Evolutionary conservation across 2,888 invertebrate species (phyloP).

Genomic region (Ennomos erosarius): DNA sequence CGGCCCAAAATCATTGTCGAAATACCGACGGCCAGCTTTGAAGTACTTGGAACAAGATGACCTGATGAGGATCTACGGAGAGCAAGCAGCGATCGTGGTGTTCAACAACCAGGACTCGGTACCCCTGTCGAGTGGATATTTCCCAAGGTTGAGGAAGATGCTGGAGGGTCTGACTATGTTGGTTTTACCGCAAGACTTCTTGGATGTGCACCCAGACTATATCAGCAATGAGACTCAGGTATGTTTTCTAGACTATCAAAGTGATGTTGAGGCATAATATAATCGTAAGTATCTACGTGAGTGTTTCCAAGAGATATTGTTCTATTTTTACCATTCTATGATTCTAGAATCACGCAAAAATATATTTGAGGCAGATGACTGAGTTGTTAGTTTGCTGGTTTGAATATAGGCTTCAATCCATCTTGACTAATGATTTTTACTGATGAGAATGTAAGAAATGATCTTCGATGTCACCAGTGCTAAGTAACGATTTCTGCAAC

Average conservation of each 20-base stretch:
- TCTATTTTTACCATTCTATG: no score
- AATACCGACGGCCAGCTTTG: conserved; percentile 79
- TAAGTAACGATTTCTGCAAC: no score
- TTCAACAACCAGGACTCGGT: conserved; percentile 85
- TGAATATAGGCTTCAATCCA: no score
- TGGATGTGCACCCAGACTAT: conserved; percentile 86
- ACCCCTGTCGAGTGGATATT: conserved; percentile 81
- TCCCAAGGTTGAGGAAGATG: conserved; percentile 84
- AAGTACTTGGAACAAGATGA: conserved; percentile 83
- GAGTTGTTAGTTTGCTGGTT: no score
- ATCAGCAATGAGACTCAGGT: conserved; percentile 87
- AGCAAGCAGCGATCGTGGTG: conserved; percentile 84
- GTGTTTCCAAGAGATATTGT: no score
- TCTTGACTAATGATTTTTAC: no score
- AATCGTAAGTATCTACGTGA: no score
- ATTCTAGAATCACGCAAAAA: no score
- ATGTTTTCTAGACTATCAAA: conserved; percentile 12
- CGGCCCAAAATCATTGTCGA: conserved; percentile 80
- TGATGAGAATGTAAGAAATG: no score
- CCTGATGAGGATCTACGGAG: conserved; percentile 83
- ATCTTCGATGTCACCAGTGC: no score
- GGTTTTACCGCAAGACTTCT: conserved; percentile 84
- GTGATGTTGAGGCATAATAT: no score
- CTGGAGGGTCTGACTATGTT: conserved; percentile 79
- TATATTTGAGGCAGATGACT: no score